A percentile compares a stretch with the other conserved stretches of the same genome.
These are phyloP conservation scores for Globodera ellingtonae DNA, from an alignment of 1,140 invertebrate genomes.

Conservation along the genomic window DNA sequence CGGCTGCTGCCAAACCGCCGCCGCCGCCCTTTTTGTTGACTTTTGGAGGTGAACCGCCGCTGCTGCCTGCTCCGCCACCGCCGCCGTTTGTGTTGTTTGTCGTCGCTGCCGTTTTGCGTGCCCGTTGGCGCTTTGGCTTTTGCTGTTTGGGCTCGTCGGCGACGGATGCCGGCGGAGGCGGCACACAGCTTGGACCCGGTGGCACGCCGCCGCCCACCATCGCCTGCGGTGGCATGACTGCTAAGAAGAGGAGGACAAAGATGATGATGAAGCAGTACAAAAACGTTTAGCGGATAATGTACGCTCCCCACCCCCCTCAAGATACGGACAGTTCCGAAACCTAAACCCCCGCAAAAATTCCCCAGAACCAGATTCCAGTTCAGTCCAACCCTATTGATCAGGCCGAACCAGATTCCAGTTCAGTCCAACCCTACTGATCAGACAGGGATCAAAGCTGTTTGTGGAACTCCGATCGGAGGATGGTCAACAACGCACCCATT, in stretches of 20 bases:
- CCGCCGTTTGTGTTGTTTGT: slow-evolving; percentile 5
- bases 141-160: slow-evolving; percentile 35
- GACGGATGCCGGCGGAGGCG: slow-evolving; percentile 1
- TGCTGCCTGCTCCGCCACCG: slow-evolving; percentile 7
- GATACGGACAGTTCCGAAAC: too few relatives aligned
- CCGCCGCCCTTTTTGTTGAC: slow-evolving; percentile 28
- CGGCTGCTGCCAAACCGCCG: neutral
- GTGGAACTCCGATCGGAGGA: too few relatives aligned
- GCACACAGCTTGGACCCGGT: slow-evolving; percentile 6
- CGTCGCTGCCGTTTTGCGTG: slow-evolving; percentile 34
- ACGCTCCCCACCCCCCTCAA: too few relatives aligned
- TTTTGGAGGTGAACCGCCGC: slow-evolving; percentile 23
- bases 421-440: neutral
- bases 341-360: too few relatives aligned
- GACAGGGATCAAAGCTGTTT: too few relatives aligned
- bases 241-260: neutral
- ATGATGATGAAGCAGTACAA: too few relatives aligned
- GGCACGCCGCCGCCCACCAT: slow-evolving; percentile 20
- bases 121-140: slow-evolving; percentile 35
- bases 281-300: too few relatives aligned
- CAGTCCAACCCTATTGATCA: neutral
- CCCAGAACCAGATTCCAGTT: neutral
- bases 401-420: neutral
- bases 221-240: slow-evolving; percentile 14
- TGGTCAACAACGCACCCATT: neutral